Conservation (phyloP, 2,797 vertebrate species). For the Schizopygopsis malacanthus region DNA sequence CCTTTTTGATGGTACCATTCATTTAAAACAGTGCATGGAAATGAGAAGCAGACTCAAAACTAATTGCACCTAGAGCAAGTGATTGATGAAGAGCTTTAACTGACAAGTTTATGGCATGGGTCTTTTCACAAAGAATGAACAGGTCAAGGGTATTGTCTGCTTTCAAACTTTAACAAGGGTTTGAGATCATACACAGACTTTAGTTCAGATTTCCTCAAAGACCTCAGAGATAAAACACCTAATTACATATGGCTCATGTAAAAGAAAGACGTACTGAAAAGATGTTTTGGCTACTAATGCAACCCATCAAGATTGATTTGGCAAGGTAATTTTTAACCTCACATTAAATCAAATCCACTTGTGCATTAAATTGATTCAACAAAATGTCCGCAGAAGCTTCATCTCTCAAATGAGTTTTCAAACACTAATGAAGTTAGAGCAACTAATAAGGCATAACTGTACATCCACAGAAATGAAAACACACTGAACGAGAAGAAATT, state of each 20-base stretch:
- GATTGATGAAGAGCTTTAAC: conserved; percentile 52
- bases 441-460: conserved; percentile 38
- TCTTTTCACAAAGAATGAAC: conserved; percentile 56
- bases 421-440: conserved; percentile 6
- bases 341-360: not conserved
- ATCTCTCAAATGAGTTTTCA: conserved; percentile 17
- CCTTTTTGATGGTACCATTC: not conserved
- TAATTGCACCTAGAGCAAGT: conserved; percentile 57
- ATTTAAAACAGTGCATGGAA: conserved; percentile 27
- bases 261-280: not conserved
- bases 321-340: not conserved
- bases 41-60: conserved; percentile 54
- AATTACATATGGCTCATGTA: conserved; percentile 1
- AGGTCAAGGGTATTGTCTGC: conserved; percentile 19
- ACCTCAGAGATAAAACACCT: conserved; percentile 18
- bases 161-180: conserved; percentile 12
- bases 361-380: conserved; percentile 17
- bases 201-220: not conserved
- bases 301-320: conserved; percentile 11
- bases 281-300: not conserved
- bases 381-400: conserved; percentile 1
- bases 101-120: conserved; percentile 54
- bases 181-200: conserved; percentile 18
- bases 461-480: conserved; percentile 34
- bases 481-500: not conserved